A percentile compares a stretch with the other conserved stretches of the same genome.
Evolutionary conservation across 2,797 vertebrate genomes (phyloP).

Genomic region (Syngnathus acus): DNA sequence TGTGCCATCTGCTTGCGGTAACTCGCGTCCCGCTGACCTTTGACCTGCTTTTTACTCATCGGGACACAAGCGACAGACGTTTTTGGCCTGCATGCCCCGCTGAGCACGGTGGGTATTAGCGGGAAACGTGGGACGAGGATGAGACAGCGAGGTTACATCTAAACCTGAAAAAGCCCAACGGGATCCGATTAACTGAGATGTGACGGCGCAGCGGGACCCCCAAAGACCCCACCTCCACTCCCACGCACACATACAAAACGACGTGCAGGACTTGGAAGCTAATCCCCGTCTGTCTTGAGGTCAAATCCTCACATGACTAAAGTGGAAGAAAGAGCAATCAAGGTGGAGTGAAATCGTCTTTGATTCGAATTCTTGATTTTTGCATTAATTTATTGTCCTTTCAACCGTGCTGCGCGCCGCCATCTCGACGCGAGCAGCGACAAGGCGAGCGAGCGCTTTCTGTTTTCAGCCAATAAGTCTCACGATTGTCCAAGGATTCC

Average conservation of each 20-base stretch:
- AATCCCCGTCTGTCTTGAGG: constrained; percentile 3
- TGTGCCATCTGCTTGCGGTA: not conserved
- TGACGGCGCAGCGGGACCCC: constrained; percentile 3
- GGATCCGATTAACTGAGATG: not conserved
- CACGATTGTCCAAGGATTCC: too few species aligned
- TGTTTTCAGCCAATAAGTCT: too few species aligned
- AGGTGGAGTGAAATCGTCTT: too few species aligned
- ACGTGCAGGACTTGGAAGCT: not conserved
- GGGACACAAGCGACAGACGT: not conserved
- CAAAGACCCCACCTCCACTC: not conserved
- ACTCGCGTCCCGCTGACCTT: not conserved
- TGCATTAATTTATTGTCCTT: too few species aligned
- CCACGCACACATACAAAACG: not conserved
- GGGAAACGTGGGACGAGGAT: not conserved
- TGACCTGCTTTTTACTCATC: not conserved
- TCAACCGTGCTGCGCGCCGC: too few species aligned
- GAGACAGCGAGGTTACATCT: not conserved
- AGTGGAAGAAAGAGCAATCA: too few species aligned
- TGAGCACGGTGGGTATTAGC: not conserved
- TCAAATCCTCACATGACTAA: not conserved
- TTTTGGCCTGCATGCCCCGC: not conserved
- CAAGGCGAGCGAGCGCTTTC: too few species aligned
- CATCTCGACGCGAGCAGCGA: too few species aligned
- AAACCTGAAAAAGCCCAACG: not conserved
- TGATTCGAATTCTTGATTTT: too few species aligned